Evolutionary conservation across 2,113 vertebrate genomes (phyloP), one percentile per base, ranked within the genome.

Genomic region (Gracilinanus agilis): DNA sequence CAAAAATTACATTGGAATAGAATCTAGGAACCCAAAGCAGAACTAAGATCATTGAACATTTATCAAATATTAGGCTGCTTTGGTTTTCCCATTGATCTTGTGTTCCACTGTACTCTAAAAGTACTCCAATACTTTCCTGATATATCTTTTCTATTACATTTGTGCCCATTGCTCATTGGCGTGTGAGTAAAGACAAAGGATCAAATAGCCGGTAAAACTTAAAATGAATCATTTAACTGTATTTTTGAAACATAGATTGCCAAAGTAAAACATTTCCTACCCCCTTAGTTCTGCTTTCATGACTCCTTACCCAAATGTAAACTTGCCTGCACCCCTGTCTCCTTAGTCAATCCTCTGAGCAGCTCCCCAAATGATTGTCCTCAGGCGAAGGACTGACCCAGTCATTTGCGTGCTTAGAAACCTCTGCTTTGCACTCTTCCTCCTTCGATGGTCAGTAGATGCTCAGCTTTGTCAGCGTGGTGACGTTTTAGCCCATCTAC

Each of bases 1-100:
- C 49, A 13, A 93, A 97, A 97, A 96, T 49, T 91, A 34, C 49
- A 83, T 40, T 0, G 91, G n/a, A 95, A 92, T 23, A 93, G 44
- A 95, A 95, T 94, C 9, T 3, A 67, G 58, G 27, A 10, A 61
- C 93, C 93, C 91, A 93, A 91, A 54, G 24, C n/a, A 96, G 92
- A 93, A 88, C 91, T 94, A 67, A 11, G 91, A 40, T 61, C 49
- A 90, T 34, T 92, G 88, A 96, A 27, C 54, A 93, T 92, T 90
- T 55, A 58, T 92, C 25, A 4, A 40, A 29, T n/a, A 49, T 91
- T 3, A 29, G 34, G 58, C 29, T 13, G 13, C 58, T 67, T 34
- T 67, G n/a, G 34, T 21, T 40, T 83, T 83, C 7, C 2, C n/a
- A 21, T 83, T 55, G 88, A 4, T 90, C 23, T 89, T 53, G 53